Evolutionary conservation across 1,140 invertebrate genomes (phyloP), one percentile per base, ranked within the genome.

Genomic region (Drosophila yakuba): DNA sequence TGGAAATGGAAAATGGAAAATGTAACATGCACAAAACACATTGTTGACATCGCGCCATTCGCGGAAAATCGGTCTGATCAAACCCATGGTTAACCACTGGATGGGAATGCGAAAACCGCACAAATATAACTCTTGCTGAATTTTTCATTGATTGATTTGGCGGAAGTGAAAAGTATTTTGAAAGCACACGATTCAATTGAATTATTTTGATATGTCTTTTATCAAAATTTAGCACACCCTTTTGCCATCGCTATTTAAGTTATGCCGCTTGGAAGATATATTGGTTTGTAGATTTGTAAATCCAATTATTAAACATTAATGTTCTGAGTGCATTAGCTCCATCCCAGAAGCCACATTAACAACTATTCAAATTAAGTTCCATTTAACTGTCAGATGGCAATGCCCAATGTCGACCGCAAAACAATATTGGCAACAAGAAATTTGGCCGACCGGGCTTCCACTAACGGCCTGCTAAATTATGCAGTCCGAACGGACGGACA

Each of bases 1-100:
- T 51, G 39, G 25, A 68, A 80, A 79, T 85, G 73, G 55, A 45
- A 74, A 86, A 63, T 85, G 72, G 55, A 48, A 74, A 86, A 63
- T 84, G 77, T 61, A 57, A 80, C 80, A 81, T 77, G 61, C 57
- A 68, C 64, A 68, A 50, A 66, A 68, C 63, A 81, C 64, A 61
- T 67, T 82, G 78, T 86, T 86, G 83, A 72, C 74, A 61, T 44
- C 74, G 72, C 41, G 64, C 47, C 64, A 48, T 15, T 38, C 25
- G 50, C 25, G 28, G 64, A 35, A 23, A 68, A 36, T 38, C n/a
- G 20, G 23, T 38, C 38, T 56, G 64, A 71, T 58, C 64, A 71
- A 71, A 71, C 25, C 43, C 38, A 14, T 69, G 67, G 67, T 56
- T 71, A 71, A 50, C 64, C 51, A 45, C 50, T 17, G 43, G 14